A percentile compares a stretch with the other conserved stretches of the same genome.
Evolutionary conservation across 2,797 vertebrate species (phyloP).

Genomic region (Alcedo quadribrachys): DNA sequence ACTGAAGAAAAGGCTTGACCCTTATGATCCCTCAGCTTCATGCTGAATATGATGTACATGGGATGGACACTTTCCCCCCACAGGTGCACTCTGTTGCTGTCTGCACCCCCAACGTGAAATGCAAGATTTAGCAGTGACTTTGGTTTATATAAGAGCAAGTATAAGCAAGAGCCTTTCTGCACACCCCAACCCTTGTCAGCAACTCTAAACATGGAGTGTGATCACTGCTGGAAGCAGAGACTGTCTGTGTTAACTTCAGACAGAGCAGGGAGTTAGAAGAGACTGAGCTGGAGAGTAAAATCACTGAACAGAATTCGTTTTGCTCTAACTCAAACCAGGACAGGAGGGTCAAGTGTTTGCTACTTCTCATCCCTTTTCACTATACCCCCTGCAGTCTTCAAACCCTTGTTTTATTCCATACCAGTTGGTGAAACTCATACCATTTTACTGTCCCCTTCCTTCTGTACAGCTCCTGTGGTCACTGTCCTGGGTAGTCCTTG

Average conservation of each 20-base stretch:
- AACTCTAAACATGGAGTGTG: background rate
- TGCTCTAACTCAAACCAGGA: background rate
- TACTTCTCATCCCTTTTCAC: background rate
- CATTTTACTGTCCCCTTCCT: background rate
- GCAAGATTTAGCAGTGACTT: background rate
- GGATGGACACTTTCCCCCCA: background rate
- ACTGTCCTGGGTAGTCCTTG: background rate
- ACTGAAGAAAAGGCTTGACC: background rate
- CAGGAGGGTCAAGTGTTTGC: background rate
- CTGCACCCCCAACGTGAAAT: background rate
- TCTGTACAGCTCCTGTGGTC: background rate
- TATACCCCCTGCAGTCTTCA: background rate
- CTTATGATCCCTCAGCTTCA: background rate
- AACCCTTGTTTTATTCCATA: background rate
- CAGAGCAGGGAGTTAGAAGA: background rate
- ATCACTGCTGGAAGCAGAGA: background rate
- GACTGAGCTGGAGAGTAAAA: background rate
- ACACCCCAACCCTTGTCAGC: background rate
- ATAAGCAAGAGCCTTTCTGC: background rate
- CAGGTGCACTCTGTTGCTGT: background rate
- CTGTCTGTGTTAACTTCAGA: too few species aligned
- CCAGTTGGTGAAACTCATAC: background rate
- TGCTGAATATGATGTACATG: background rate
- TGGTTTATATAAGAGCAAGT: background rate
- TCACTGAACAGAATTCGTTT: background rate